Base-by-base conservation (phyloP, 2,113 vertebrate species). In the Crotalus helleri region DNA sequence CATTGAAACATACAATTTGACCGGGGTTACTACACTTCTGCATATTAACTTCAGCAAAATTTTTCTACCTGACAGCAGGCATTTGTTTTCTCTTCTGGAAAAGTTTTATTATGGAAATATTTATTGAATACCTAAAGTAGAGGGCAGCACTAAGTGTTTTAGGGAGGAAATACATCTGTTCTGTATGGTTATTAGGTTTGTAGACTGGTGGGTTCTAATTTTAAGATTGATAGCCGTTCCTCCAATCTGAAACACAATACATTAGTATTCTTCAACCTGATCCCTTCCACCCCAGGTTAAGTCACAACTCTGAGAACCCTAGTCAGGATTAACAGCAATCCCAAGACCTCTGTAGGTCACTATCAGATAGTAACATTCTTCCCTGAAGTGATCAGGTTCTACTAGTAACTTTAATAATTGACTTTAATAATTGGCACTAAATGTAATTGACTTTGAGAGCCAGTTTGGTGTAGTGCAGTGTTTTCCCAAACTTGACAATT, bases 51-150 rank as follows among this genome's bases (percentile, higher is more conserved):
- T 19, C 8, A 19, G 17, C 33, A 39, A 19, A 33, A 39, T 7
- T 33, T 8, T 1, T 81, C 15, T 33, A 74, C 69, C 23, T 29
- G 26, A 26, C 39, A 51, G 9, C 24, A 51, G 23, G 19, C 57
- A 17, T 55, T 91, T 85, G n/a, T 55, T 44, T 69, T 44, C 23
- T 85, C 51, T 69, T 53, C 12, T 49, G 33, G 51, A 87, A 21
- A 87, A 59, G 59, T 53, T 64, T 89, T 88, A 91, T 33, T 58
- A 87, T 86, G 19, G 13, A 6, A n/a, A 61, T 89, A 23, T 0
- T 0, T 11, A 24, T 91, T 81, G 90, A 89, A 89, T 90, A 86
- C 53, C 1, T 0, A 0, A 89, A 53, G 85, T 51, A 61, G 54
- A 81, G n/a, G 21, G 54, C 7, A 58, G 46, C 33, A 3, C 24